Percentiles rank a stretch among this genome's conserved stretches.
Conservation (phyloP, 2,797 vertebrate species). For the Pantherophis alleghaniensis region DNA sequence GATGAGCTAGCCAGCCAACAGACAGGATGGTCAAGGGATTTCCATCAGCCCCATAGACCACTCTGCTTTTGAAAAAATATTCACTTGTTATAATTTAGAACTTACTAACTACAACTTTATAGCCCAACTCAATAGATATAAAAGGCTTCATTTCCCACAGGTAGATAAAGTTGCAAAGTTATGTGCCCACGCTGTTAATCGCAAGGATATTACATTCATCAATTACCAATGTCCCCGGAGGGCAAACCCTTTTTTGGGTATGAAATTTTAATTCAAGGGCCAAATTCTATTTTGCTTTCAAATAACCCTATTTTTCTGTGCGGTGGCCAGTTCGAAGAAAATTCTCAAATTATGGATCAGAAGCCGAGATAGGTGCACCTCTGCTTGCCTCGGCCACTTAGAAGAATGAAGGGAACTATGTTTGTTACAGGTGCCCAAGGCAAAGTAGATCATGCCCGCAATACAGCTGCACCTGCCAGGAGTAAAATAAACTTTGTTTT, state of each 20-base stretch:
- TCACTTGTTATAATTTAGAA: neutral
- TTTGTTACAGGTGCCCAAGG: neutral
- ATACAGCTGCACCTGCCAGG: neutral
- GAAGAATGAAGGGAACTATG: neutral
- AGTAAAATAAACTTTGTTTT: neutral
- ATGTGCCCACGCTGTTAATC: neutral
- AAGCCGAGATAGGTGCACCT: neutral
- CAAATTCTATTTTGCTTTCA: neutral
- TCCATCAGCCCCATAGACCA: neutral
- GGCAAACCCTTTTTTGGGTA: neutral
- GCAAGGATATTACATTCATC: neutral
- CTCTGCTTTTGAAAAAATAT: neutral
- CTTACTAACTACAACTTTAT: neutral
- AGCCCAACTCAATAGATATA: neutral
- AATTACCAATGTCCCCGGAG: neutral
- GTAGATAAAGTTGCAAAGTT: neutral
- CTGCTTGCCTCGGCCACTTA: neutral
- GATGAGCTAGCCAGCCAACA: neutral
- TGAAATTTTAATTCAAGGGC: neutral
- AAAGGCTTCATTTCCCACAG: neutral
- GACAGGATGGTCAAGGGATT: neutral
- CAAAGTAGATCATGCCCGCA: neutral
- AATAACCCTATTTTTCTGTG: neutral
- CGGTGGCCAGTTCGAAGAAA: neutral
- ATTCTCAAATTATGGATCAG: neutral